Conservation (phyloP, 1,140 invertebrate genomes). For the Trichonephila clavata region DNA sequence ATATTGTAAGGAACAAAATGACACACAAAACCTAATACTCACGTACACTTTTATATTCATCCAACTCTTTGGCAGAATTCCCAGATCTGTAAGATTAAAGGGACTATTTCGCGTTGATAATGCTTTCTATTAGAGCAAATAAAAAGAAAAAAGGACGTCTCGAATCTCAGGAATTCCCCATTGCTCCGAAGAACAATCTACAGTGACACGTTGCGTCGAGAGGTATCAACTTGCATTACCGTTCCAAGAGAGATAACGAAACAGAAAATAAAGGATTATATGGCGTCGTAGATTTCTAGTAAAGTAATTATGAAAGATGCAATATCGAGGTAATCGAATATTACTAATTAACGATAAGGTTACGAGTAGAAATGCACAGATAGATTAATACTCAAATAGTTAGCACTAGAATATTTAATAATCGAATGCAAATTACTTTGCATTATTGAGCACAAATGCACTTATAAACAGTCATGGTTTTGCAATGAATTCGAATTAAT, state of each 20-base stretch:
- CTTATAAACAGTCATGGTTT: no score
- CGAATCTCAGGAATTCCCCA: neutral
- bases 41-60: neutral
- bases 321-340: no score
- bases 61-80: neutral
- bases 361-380: no score
- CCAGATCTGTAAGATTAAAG: neutral
- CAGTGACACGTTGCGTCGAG: neutral
- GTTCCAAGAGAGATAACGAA: neutral
- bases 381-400: no score
- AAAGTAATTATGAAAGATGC: no score
- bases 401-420: no score
- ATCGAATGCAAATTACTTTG: no score
- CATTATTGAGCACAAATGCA: no score
- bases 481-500: no score
- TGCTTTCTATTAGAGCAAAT: neutral
- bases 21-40: neutral
- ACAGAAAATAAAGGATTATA: neutral
- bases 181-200: neutral
- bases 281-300: neutral
- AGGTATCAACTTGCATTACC: neutral
- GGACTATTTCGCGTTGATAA: neutral
- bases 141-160: neutral
- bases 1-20: no score
- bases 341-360: no score